Conservation (phyloP, 2,888 invertebrate species). For the Plebejus melissa region DNA sequence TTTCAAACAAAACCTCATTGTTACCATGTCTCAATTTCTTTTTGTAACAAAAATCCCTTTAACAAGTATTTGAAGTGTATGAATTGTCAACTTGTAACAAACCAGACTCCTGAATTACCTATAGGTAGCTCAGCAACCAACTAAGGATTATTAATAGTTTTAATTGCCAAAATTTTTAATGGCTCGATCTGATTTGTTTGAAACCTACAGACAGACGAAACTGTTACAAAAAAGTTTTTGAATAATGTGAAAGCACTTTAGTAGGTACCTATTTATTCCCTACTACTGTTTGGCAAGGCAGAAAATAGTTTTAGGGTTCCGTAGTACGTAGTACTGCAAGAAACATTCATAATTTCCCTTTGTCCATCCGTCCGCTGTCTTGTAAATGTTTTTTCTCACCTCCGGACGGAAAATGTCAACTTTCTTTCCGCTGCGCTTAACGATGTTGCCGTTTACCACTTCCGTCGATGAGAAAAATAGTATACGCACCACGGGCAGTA, state of each 20-base stretch:
- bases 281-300: neutral
- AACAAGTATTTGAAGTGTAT: neutral
- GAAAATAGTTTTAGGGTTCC: neutral
- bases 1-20: neutral
- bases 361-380: no score
- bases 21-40: neutral
- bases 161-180: conserved; percentile 25
- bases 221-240: neutral
- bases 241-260: neutral
- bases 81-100: conserved; percentile 13
- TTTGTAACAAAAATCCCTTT: neutral
- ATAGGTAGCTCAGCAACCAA: conserved; percentile 11
- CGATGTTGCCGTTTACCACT: no score
- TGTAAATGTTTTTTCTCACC: no score
- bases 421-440: no score
- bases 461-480: no score
- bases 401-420: no score
- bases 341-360: no score
- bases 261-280: neutral
- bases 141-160: conserved; percentile 16
- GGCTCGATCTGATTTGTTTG: conserved; percentile 4
- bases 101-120: conserved; percentile 9
- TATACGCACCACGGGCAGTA: no score
- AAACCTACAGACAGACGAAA: neutral
- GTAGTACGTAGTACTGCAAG: no score